phyloP scores from a whole-genome alignment of 2,113 vertebrate species.

The Orthonyx spaldingii region DNA sequence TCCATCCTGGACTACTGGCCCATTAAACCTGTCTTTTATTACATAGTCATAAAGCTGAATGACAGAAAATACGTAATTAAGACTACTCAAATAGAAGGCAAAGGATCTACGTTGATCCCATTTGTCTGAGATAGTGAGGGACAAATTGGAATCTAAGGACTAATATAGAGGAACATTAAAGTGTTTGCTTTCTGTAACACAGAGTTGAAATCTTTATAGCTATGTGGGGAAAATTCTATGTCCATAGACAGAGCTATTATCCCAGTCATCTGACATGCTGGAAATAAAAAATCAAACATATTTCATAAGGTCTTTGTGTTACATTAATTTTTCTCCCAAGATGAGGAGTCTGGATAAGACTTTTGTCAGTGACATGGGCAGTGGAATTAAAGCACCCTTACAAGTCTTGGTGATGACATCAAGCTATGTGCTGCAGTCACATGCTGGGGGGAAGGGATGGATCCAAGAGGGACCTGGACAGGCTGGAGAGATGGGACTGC shows the following conservation, averaged over 20 bases:
- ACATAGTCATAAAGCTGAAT: slow-evolving; percentile 50
- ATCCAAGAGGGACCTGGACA: neutral
- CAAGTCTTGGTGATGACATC: neutral
- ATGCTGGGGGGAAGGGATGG: neutral
- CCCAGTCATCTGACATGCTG: neutral
- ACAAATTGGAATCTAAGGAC: neutral
- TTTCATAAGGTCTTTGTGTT: neutral
- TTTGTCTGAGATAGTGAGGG: neutral
- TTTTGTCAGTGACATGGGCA: neutral
- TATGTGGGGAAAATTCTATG: neutral
- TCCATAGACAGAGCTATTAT: neutral
- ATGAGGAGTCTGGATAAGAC: neutral
- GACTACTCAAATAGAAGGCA: slow-evolving; percentile 33
- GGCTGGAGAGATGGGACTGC: neutral
- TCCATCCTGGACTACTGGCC: slow-evolving; percentile 19
- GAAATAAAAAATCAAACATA: neutral
- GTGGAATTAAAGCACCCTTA: neutral
- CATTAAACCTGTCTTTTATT: slow-evolving; percentile 58
- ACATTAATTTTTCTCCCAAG: neutral
- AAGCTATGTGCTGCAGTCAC: neutral
- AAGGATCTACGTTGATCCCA: neutral
- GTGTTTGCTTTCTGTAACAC: neutral
- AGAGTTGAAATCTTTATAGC: neutral
- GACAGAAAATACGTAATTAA: slow-evolving; percentile 64
- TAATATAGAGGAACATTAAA: neutral